A percentile compares a stretch with the other conserved stretches of the same genome.
These are phyloP conservation scores for Apis dorsata DNA, from an alignment of 1,140 invertebrate genomes.

Conservation along the genomic window DNA sequence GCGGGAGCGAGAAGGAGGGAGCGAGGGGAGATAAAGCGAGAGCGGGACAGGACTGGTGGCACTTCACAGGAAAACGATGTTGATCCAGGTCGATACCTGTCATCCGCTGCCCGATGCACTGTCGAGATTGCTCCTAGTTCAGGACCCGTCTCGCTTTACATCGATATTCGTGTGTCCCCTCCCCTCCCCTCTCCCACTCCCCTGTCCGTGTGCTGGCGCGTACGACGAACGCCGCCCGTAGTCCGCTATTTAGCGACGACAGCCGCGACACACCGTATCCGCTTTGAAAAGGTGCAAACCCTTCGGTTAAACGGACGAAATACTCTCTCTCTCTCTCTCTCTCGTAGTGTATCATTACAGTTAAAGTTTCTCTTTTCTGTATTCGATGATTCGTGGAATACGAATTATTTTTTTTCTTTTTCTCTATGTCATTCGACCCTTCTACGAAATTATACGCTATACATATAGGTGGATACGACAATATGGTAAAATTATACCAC, in stretches of 20 bases:
- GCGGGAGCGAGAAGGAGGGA: constrained; percentile 15
- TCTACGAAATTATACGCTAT: background rate
- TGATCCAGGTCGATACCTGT: constrained; percentile 68
- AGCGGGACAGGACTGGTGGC: constrained; percentile 46
- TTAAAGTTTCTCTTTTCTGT: too few relatives aligned
- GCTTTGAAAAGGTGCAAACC: constrained; percentile 40
- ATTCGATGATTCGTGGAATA: too few relatives aligned
- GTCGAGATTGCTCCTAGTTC: constrained; percentile 62
- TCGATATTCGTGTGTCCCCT: constrained; percentile 58
- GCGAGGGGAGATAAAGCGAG: background rate
- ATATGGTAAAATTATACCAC: background rate
- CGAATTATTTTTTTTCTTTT: background rate
- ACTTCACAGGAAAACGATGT: constrained; percentile 67
- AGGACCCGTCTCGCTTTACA: constrained; percentile 60
- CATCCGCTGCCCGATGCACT: constrained; percentile 62
- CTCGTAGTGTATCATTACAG: too few relatives aligned
- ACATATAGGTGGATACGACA: background rate
- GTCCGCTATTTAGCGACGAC: constrained; percentile 29
- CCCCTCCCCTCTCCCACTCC: background rate
- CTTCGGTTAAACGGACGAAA: background rate
- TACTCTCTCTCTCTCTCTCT: too few relatives aligned
- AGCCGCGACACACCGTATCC: background rate
- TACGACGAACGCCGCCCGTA: constrained; percentile 48
- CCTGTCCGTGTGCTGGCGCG: background rate
- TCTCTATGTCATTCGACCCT: background rate